These are phyloP conservation scores for Trichoplax adhaerens DNA, from an alignment of 37 sponge, comb jelly and placozoan genomes.

Conservation along the genomic window DNA sequence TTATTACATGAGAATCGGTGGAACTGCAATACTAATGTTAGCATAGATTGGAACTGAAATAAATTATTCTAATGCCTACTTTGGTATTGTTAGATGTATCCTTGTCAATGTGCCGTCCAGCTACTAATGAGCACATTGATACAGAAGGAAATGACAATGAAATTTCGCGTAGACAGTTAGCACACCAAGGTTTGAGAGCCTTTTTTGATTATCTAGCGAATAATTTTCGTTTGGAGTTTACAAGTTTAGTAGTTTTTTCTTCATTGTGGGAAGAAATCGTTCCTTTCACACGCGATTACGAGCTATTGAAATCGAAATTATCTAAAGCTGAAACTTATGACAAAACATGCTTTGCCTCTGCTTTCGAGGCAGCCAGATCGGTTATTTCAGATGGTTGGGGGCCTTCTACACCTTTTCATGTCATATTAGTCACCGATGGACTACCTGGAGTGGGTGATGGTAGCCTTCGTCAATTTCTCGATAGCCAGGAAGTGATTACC, in stretches of 20 bases:
- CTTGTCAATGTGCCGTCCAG: conserved; percentile 64
- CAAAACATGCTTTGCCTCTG: conserved; percentile 36
- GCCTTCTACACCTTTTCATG: conserved; percentile 48
- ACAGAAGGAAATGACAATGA: background rate
- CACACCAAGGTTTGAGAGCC: conserved; percentile 35
- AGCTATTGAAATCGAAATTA: conserved; percentile 26
- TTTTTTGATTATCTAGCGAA: conserved; percentile 32
- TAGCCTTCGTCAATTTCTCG: no score
- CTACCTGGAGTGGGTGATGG: conserved; percentile 17
- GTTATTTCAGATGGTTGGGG: conserved; percentile 52
- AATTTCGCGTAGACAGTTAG: conserved; percentile 16
- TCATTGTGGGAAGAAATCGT: conserved; percentile 34
- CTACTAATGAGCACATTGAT: background rate
- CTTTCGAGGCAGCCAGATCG: conserved; percentile 25
- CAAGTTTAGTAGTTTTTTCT: conserved; percentile 41
- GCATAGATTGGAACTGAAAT: no score
- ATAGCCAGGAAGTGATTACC: conserved; percentile 8
- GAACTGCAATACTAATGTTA: no score
- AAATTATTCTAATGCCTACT: conserved; percentile 42
- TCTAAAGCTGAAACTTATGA: conserved; percentile 24
- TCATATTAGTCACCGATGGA: conserved; percentile 61
- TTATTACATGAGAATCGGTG: no score
- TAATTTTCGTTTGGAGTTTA: conserved; percentile 35
- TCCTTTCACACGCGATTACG: conserved; percentile 53
- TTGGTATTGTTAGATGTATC: conserved; percentile 61